Conservation (phyloP, 1,140 invertebrate species). For the Samia ricini region DNA sequence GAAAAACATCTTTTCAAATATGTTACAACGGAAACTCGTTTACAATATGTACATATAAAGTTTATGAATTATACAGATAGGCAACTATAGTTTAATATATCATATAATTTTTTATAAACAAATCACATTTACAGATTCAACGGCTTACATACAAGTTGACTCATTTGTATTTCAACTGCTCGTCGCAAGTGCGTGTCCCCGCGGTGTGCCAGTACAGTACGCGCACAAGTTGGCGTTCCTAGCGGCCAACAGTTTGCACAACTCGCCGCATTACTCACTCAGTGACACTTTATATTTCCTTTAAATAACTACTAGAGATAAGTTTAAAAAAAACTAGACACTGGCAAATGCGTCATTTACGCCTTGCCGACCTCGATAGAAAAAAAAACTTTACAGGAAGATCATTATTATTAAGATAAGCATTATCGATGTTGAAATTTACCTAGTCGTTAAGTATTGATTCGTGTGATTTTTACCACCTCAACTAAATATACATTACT, state of each 20-base stretch:
- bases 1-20: too few relatives aligned
- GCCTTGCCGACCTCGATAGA: too few relatives aligned
- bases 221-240: conserved; percentile 92
- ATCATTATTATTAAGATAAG: background rate
- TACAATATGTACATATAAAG: too few relatives aligned
- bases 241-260: conserved; percentile 85
- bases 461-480: background rate
- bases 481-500: background rate
- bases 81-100: too few relatives aligned
- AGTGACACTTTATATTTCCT: conserved; percentile 84
- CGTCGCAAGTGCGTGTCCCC: conserved; percentile 90
- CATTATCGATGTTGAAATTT: background rate
- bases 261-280: conserved; percentile 78
- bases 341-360: too few relatives aligned
- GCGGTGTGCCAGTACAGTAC: conserved; percentile 94
- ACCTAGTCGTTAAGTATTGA: conserved; percentile 1
- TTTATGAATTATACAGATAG: too few relatives aligned
- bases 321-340: too few relatives aligned
- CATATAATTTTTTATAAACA: background rate
- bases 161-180: conserved; percentile 97
- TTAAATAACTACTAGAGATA: conserved; percentile 51
- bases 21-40: too few relatives aligned
- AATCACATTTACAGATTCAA: conserved; percentile 84
- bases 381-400: too few relatives aligned
- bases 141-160: conserved; percentile 92